Evolutionary conservation across 92 coral and sea anemone species (phyloP).

Genomic region (Blastomussa wellsi): DNA sequence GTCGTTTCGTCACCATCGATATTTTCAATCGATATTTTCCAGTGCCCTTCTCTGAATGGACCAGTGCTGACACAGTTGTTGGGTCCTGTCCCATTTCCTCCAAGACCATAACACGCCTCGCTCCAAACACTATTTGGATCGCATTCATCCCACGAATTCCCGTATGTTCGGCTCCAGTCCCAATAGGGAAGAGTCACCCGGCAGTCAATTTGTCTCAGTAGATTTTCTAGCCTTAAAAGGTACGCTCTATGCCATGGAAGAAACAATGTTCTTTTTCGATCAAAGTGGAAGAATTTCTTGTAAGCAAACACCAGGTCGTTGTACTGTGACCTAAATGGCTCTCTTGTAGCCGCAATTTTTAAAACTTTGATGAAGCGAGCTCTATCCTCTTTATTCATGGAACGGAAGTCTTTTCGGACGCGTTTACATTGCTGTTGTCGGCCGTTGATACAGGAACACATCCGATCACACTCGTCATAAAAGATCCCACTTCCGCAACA

Average conservation of each 20-base stretch:
- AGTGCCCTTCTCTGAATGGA: slow-evolving; percentile 48
- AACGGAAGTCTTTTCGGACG: slow-evolving; percentile 53
- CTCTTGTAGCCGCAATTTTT: slow-evolving; percentile 36
- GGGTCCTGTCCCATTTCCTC: slow-evolving; percentile 55
- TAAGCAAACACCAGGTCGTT: slow-evolving; percentile 21
- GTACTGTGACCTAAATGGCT: slow-evolving; percentile 34
- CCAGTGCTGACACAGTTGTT: slow-evolving; percentile 55
- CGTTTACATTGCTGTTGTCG: slow-evolving; percentile 49
- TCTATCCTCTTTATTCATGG: slow-evolving; percentile 50
- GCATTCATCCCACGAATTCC: slow-evolving; percentile 41
- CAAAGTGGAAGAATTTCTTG: slow-evolving; percentile 24
- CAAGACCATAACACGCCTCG: slow-evolving; percentile 55
- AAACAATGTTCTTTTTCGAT: slow-evolving; percentile 46
- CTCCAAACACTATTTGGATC: slow-evolving; percentile 47
- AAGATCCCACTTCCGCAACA: slow-evolving; percentile 2
- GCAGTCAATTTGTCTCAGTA: slow-evolving; percentile 60
- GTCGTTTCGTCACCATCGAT: background rate
- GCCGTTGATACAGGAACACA: slow-evolving; percentile 50
- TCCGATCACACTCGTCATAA: slow-evolving; percentile 62
- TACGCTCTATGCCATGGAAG: slow-evolving; percentile 81
- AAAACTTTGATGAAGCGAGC: slow-evolving; percentile 46
- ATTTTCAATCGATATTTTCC: slow-evolving; percentile 58
- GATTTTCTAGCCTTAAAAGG: slow-evolving; percentile 66
- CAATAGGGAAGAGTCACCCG: slow-evolving; percentile 74
- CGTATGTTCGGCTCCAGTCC: slow-evolving; percentile 74